Evolutionary conservation across 2,888 invertebrate species (phyloP), one percentile per base, ranked within the genome.

Genomic region (Stictocephala bisonia): DNA sequence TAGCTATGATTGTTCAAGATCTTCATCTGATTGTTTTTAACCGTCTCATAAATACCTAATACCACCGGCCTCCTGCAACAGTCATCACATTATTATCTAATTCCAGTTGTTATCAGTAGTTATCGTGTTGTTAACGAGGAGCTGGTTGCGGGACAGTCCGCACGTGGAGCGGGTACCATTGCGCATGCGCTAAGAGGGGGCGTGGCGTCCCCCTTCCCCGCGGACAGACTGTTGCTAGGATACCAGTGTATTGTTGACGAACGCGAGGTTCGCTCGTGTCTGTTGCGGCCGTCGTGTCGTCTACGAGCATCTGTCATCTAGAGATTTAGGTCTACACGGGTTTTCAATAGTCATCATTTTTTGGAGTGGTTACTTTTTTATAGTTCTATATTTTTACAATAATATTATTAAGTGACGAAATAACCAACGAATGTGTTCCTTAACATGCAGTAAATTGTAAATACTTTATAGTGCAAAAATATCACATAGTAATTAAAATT

Each of bases 161-260:
- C 64, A 64, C 64, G 64, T 64, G 64, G 64, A 64, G 26, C 15
- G 40, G 2, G 2, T 3, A 15, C 20, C 15, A 9, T 40, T 64
- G 64, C 64, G 64, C 64, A 64, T 64, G 64, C 64, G 64, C 64
- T 24, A 27, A 24, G 22, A 44, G 44, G 18, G 27, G 64, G 60
- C 60, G 60, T 40, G 18, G 64, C 64, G n/a, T 64, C 26, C 29
- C 29, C 26, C 24, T 44, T 27, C 26, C 22, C 64, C 24, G 64
- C 40, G 44, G 15, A n/a, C 64, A 31, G 60, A 20, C 31, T n/a
- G 64, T 64, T 64, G 64, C 64, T 64, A 64, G 64, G 64, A 26
- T 20, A 64, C 64, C 64, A 64, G 64, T 64, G 18, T 44, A 64
- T 64, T 64, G 64, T 64, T 64, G 64, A 64, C 26, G n/a, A 27